phyloP scores from a whole-genome alignment of 2,888 invertebrate genomes.

The Leuctra nigra region DNA sequence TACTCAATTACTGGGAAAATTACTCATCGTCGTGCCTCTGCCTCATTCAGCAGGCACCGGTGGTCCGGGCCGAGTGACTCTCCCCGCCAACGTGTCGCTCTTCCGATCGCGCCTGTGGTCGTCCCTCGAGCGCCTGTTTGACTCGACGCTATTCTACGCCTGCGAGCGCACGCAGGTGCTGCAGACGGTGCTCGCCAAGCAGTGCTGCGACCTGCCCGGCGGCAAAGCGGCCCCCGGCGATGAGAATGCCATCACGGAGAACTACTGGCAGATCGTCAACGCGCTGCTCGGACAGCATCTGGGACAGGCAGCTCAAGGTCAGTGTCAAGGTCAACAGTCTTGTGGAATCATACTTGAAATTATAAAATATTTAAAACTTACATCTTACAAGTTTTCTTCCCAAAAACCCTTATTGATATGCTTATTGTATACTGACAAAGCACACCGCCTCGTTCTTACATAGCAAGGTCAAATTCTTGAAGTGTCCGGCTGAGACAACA shows the following conservation, averaged over 20 bases:
- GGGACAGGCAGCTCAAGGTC: constrained; percentile 43
- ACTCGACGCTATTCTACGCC: constrained; percentile 62
- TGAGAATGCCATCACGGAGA: constrained; percentile 27
- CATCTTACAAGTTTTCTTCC: no score
- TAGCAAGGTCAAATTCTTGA: no score
- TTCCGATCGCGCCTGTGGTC: constrained; percentile 73
- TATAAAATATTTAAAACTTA: no score
- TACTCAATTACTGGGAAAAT: no score
- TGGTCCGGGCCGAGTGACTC: constrained; percentile 52
- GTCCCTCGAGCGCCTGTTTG: constrained; percentile 79
- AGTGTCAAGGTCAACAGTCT: no score
- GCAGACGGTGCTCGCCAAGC: constrained; percentile 42
- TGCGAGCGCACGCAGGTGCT: constrained; percentile 58
- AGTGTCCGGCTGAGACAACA: no score
- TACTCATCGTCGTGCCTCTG: no score
- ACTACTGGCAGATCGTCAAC: constrained; percentile 55
- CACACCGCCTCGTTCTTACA: no score
- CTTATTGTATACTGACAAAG: no score
- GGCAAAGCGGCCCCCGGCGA: background rate
- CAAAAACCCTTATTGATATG: no score
- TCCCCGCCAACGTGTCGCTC: constrained; percentile 50
- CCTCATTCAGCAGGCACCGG: no score
- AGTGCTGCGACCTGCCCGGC: background rate
- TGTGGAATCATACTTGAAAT: no score
- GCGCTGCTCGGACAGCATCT: constrained; percentile 43